Conservation (phyloP, 2,113 vertebrate species). For the Oenanthe melanoleuca region DNA sequence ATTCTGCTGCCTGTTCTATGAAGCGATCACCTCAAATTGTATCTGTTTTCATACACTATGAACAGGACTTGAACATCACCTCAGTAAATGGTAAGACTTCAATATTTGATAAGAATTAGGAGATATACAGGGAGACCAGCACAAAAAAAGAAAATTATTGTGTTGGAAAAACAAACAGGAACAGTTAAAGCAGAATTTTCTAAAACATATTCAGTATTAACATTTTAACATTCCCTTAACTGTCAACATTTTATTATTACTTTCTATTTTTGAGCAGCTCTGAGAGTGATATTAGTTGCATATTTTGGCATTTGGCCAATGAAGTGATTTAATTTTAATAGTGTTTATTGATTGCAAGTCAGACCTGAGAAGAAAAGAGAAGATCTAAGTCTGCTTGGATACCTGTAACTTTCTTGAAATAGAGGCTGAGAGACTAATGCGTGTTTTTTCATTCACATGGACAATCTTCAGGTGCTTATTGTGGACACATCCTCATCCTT, state of each 20-base stretch:
- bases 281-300: neutral
- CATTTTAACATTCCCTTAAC: neutral
- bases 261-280: neutral
- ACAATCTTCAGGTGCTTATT: neutral
- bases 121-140: neutral
- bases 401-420: rapidly evolving
- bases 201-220: neutral
- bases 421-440: neutral
- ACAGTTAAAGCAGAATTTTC: neutral
- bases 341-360: neutral
- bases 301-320: neutral
- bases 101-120: neutral
- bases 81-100: neutral
- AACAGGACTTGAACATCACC: neutral
- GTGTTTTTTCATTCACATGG: neutral
- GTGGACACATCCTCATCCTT: neutral
- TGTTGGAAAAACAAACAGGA: neutral
- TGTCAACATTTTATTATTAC: neutral
- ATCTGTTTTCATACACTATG: neutral
- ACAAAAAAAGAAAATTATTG: neutral
- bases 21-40: neutral
- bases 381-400: neutral
- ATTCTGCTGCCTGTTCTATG: neutral
- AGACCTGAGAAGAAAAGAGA: neutral
- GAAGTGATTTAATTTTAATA: neutral